Evolutionary conservation across 2,113 vertebrate genomes (phyloP), one percentile per base, ranked within the genome.

Genomic region (Notothenia rossii): DNA sequence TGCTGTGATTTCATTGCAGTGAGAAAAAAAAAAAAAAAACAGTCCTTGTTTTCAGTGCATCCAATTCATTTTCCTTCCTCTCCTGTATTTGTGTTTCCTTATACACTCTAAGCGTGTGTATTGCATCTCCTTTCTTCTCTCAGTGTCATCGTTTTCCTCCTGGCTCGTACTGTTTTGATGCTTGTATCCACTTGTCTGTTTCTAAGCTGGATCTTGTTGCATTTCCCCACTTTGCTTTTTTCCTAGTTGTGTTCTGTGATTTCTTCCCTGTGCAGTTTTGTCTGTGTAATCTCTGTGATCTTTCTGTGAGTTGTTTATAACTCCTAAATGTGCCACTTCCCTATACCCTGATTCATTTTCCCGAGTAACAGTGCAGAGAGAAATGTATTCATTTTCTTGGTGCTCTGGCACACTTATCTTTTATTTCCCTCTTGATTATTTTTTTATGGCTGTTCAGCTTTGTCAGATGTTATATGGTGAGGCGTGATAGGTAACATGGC

Each of bases 341-440:
- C 71, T 50, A 40, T 40, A 51, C 82, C 46, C 60, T 63, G 80
- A 84, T 79, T 90, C 78, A 80, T 86, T 85, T 83, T 85, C 77
- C 77, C 85, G 84, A 86, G 72, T 85, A 89, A 84, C 77, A 84
- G 83, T 49, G 73, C 77, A 58, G 73, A 82, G 77, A 82, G 78
- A 83, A 77, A 84, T 85, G 68, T 80, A 80, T 86, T 89, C 77
- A 77, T 88, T 85, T 84, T 88, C 78, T 79, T 33, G 72, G 63
- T 49, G 81, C 81, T 88, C 79, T 0, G 25, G 53, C 72, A 88
- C 83, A 79, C 84, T 84, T 85, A 75, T 82, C 83, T 87, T 85
- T 90, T 88, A 90, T 92, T 88, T 91, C 87, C 82, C 87, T 67
- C 68, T 51, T 83, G 88, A 89, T 90, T 84, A 64, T 77, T 75